Percentiles rank a stretch among this genome's conserved stretches.
Conservation (phyloP, 1,140 invertebrate genomes). For the Doryteuthis pealeii region DNA sequence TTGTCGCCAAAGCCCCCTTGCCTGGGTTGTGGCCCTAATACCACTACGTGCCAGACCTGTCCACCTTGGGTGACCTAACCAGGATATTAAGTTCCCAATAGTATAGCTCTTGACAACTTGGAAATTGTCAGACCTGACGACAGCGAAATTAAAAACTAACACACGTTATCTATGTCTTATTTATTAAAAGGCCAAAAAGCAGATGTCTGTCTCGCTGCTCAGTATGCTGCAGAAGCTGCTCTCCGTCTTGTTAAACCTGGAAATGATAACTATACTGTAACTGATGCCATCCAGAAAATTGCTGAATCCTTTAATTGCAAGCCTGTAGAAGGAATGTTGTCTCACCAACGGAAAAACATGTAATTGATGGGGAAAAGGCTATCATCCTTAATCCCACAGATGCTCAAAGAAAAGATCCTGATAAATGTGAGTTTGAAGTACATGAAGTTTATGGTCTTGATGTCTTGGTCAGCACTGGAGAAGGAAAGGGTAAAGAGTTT, state of each 20-base stretch:
- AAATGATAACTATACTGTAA: neutral
- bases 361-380: constrained; percentile 96
- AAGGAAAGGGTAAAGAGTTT: constrained; percentile 80
- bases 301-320: neutral
- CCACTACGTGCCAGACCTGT: too few relatives aligned
- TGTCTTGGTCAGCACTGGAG: constrained; percentile 92
- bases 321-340: constrained; percentile 78
- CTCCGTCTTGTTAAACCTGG: neutral
- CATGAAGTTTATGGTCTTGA: constrained; percentile 99
- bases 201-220: neutral
- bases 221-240: neutral
- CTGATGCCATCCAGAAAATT: neutral
- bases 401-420: constrained; percentile 94
- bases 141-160: too few relatives aligned
- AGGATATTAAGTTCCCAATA: too few relatives aligned
- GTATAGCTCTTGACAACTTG: too few relatives aligned
- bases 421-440: constrained; percentile 93
- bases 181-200: neutral
- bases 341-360: constrained; percentile 84
- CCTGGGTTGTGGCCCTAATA: too few relatives aligned
- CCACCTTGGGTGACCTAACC: too few relatives aligned
- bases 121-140: too few relatives aligned
- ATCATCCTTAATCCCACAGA: constrained; percentile 98
- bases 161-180: too few relatives aligned
- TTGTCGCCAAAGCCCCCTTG: too few relatives aligned